Base-by-base conservation (phyloP, 2,113 vertebrate species). In the Xenotilapia flavipinnis region DNA sequence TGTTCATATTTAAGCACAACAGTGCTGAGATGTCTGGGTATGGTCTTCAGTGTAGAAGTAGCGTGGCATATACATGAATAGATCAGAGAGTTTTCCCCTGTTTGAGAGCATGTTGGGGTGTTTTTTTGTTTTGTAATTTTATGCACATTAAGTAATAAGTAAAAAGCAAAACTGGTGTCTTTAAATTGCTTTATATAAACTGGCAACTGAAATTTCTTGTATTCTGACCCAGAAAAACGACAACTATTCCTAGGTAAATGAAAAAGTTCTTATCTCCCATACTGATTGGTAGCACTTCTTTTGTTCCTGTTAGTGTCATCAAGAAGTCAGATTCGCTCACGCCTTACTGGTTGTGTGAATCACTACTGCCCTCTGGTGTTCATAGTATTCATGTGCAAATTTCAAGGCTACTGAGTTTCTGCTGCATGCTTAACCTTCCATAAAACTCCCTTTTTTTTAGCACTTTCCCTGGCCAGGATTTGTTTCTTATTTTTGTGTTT, bases 311-410 rank as follows among this genome's bases (percentile, higher is more conserved):
- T 53, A 12, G 6, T 53, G 33, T 6, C 58, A 8, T 84, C 49
- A 68, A 26, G n/a, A 8, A 79, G 21, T 81, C 33, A 23, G 21
- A 47, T 15, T 56, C 13, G 13, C 83, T 56, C 73, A 82, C n/a
- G 86, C 89, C 79, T 93, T 60, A 79, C 36, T 81, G 28, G 65
- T 79, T 38, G 75, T 83, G 81, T 91, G 87, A 68, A 83, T 90
- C 91, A 86, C 80, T 93, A 86, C 92, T 95, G 92, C 94, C 95
- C 93, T 75, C 96, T 96, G 83, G 85, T 95, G 96, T 80, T 91
- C 55, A 86, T 62, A 87, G 54, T 81, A 82, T 73, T 60, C 45
- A 91, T 87, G 58, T 93, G 84, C 92, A 91, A 81, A 42, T 19
- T 80, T 45, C 15, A 60, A 83, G 53, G 82, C 79, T 23, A 9